Evolutionary conservation across 64 coral and sea anemone genomes (phyloP).

Genomic region (Stylophora pistillata): DNA sequence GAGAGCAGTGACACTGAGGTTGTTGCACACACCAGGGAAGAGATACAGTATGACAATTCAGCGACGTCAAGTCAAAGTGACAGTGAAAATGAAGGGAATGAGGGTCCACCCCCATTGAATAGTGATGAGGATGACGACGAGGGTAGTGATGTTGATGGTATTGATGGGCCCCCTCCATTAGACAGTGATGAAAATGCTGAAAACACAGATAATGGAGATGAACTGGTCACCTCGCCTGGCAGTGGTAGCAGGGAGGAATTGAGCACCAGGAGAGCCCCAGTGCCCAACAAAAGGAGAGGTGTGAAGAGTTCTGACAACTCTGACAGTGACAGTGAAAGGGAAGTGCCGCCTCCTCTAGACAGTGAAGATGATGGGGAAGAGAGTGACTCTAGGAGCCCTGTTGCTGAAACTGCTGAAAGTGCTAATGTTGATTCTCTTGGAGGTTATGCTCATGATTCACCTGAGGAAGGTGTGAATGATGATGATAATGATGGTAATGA

Average conservation of each 20-base stretch:
- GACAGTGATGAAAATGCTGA: background rate
- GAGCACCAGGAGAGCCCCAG: background rate
- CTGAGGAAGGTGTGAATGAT: slow-evolving; percentile 10
- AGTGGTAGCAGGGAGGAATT: background rate
- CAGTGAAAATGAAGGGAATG: slow-evolving; percentile 18
- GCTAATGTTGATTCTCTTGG: background rate
- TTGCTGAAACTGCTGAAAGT: slow-evolving; percentile 1
- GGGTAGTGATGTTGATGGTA: slow-evolving; percentile 11
- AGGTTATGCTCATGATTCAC: slow-evolving; percentile 5
- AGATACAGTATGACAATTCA: slow-evolving; percentile 21
- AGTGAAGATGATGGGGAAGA: slow-evolving; percentile 57
- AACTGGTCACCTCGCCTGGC: background rate
- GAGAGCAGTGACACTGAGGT: slow-evolving; percentile 72
- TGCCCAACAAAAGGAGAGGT: background rate
- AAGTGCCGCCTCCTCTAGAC: slow-evolving; percentile 64
- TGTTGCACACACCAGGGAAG: slow-evolving; percentile 54
- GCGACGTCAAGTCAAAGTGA: slow-evolving; percentile 7
- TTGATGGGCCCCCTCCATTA: slow-evolving; percentile 4
- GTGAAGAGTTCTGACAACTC: background rate
- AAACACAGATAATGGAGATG: slow-evolving; percentile 4
- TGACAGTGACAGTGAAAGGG: slow-evolving; percentile 39
- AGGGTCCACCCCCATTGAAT: slow-evolving; percentile 35
- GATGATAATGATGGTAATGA: background rate
- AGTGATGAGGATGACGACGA: slow-evolving; percentile 55
- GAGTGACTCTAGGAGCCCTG: background rate